Evolutionary conservation across 2,113 vertebrate genomes (phyloP), one percentile per base, ranked within the genome.

Genomic region (Meleagris gallopavo): DNA sequence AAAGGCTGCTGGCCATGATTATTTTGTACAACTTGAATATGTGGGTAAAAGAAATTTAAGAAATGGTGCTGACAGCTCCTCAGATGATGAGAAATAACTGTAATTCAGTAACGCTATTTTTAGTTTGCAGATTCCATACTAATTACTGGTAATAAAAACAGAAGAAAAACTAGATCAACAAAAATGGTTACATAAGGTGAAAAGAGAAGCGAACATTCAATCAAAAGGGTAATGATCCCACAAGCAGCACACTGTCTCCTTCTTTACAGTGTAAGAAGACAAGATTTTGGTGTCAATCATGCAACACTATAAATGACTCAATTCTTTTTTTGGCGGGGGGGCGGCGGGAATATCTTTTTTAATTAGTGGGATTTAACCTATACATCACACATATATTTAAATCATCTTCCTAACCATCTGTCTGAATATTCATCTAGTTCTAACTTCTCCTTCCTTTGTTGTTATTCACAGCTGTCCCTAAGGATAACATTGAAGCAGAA

Each of bases 401-500:
- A 94, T 95, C 60, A 86, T 73, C 60, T 94, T 65, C 64, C 84
- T 89, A 64, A 75, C 78, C 82, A 76, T 67, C 84, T 93, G 64
- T 71, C 88, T 91, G 66, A 61, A 43, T 20, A 67, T 13, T 54
- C 13, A 46, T 32, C 73, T 70, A 43, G 25, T 60, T 81, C 65
- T 62, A 72, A 25, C 25, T 29, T 61, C n/a, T 80, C 89, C 48
- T 90, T 73, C 55, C 83, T 79, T 86, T 83, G 71, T 96, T 94
- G 77, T 88, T 95, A 96, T 92, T 96, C 94, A 71, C 77, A 95
- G 94, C 57, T 69, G 48, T 86, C 89, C 93, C 95, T 80, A 67
- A 54, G 96, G 95, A 86, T 72, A 48, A 52, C 24, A 17, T 20
- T 40, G 94, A 93, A 96, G 89, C 93, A 93, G 91, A 97, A 94